These are phyloP conservation scores for Mactra quadrangularis DNA, from an alignment of 1,140 invertebrate genomes.

Conservation along the genomic window DNA sequence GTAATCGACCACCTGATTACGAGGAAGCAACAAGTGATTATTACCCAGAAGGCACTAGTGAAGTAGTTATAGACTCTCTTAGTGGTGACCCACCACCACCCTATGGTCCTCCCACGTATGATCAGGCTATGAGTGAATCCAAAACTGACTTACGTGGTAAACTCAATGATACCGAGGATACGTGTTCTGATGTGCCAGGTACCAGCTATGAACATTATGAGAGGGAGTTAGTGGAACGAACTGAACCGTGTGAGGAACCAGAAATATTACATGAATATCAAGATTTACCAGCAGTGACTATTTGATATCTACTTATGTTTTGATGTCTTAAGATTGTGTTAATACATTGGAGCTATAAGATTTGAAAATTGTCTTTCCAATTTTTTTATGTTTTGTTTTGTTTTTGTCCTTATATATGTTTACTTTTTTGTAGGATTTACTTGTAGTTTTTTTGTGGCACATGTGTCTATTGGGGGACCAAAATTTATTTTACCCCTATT, in stretches of 20 bases:
- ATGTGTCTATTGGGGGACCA: too few species aligned
- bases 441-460: too few species aligned
- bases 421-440: too few species aligned
- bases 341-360: too few species aligned
- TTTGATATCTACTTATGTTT: not conserved
- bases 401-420: too few species aligned
- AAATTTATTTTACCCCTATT: too few species aligned
- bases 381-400: too few species aligned
- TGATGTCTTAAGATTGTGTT: too few species aligned
- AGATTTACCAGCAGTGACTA: slow-evolving; percentile 37
- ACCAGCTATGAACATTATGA: not conserved
- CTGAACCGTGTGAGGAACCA: not conserved
- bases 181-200: not conserved
- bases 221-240: not conserved
- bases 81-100: slow-evolving; percentile 32
- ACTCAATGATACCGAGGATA: not conserved
- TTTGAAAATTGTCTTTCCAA: too few species aligned
- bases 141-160: not conserved
- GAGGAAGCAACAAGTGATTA: slow-evolving; percentile 23
- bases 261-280: slow-evolving; percentile 31
- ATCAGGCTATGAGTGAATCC: slow-evolving; percentile 9
- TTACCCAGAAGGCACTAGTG: slow-evolving; percentile 18
- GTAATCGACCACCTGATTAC: slow-evolving; percentile 21
- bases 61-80: slow-evolving; percentile 27
- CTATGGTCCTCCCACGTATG: slow-evolving; percentile 28